Evolutionary conservation across 2,888 invertebrate species (phyloP).

Genomic region (Mesorhabditis sp.): DNA sequence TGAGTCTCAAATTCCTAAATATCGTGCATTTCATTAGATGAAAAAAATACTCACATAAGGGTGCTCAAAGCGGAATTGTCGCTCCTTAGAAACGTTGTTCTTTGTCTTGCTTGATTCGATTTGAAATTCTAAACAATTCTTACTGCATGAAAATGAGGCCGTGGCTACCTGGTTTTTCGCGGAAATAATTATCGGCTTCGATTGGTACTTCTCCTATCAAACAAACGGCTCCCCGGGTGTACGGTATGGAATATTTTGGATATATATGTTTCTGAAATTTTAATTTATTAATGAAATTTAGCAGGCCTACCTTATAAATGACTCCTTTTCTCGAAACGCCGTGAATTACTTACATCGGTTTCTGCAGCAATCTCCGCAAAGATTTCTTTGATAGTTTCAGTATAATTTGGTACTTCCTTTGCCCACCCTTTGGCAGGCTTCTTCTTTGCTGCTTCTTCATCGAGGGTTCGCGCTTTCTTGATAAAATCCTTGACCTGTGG

Average conservation of each 20-base stretch:
- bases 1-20: neutral
- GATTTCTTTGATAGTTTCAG: neutral
- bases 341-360: neutral
- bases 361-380: neutral
- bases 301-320: neutral
- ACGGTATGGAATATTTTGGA: neutral
- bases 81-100: neutral
- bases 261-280: neutral
- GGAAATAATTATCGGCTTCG: neutral
- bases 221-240: conserved; percentile 2
- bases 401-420: neutral
- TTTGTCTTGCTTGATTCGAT: neutral
- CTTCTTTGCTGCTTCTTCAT: neutral
- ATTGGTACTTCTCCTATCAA: neutral
- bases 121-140: neutral
- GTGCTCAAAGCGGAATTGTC: neutral
- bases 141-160: too few relatives aligned
- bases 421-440: neutral
- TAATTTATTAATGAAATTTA: neutral
- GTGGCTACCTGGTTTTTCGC: neutral
- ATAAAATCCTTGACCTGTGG: conserved; percentile 3
- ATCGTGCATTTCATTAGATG: neutral
- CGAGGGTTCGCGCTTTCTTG: neutral
- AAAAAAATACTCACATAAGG: neutral
- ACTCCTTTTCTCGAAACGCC: too few relatives aligned